Evolutionary conservation across 2,888 invertebrate species (phyloP).

Genomic region (Tupiocoris notatus): DNA sequence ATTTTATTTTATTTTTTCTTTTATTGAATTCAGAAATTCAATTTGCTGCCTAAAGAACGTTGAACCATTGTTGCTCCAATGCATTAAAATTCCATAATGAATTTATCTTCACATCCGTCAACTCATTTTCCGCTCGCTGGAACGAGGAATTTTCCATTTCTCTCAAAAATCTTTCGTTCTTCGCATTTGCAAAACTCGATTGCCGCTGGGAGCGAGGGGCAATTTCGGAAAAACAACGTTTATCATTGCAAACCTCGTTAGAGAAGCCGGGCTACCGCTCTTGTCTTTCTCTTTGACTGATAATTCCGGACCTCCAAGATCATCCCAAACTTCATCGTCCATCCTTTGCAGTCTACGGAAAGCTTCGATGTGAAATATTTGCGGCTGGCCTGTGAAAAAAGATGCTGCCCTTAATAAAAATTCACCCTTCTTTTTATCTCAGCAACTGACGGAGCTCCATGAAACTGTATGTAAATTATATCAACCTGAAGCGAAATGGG

Average conservation of each 20-base stretch:
- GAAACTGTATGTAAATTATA: constrained; percentile 26
- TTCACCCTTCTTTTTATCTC: constrained; percentile 8
- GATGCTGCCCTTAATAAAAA: constrained; percentile 17
- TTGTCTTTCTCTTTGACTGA: not conserved
- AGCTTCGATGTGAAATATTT: constrained; percentile 13
- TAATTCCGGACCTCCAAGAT: not conserved
- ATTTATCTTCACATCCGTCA: not conserved
- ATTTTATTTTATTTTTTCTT: no score
- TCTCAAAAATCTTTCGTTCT: not conserved
- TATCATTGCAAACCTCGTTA: constrained; percentile 25
- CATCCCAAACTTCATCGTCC: not conserved
- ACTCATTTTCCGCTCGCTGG: not conserved
- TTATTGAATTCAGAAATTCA: no score
- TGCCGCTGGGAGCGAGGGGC: not conserved
- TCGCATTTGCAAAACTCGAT: constrained; percentile 19
- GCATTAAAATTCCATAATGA: not conserved
- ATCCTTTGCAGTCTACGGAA: not conserved
- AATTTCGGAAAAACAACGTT: constrained; percentile 27
- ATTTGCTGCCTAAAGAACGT: no score
- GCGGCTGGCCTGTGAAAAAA: constrained; percentile 10
- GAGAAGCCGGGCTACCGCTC: not conserved
- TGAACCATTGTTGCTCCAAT: no score
- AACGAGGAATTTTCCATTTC: not conserved
- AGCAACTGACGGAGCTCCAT: not conserved
- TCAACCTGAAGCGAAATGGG: not conserved